These are phyloP conservation scores for Psittacula echo DNA, from an alignment of 2,797 vertebrate species.

Conservation along the genomic window DNA sequence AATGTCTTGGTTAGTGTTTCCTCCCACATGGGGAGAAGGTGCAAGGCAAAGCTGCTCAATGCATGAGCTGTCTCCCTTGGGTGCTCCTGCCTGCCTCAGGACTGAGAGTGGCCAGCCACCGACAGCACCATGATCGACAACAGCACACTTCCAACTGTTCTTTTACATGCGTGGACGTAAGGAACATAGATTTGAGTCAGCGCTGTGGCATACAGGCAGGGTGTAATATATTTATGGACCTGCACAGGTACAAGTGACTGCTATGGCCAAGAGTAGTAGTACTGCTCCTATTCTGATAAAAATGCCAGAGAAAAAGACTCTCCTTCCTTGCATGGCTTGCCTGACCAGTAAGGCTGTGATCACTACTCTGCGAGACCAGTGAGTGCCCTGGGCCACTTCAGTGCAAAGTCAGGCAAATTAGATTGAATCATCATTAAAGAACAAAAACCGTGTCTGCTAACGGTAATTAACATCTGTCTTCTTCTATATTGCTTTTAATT, in stretches of 20 bases:
- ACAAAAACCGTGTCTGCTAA: background rate
- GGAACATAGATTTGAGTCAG: background rate
- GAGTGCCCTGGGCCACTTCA: background rate
- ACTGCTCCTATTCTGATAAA: background rate
- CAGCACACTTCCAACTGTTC: background rate
- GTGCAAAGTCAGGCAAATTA: background rate
- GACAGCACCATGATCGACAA: background rate
- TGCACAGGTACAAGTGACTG: background rate
- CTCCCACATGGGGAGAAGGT: background rate
- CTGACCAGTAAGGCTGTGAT: background rate
- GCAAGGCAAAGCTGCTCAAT: background rate
- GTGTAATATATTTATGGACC: background rate
- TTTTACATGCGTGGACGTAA: rapidly evolving
- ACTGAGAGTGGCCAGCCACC: background rate
- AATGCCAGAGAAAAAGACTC: background rate
- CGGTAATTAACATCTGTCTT: background rate
- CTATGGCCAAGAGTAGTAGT: background rate
- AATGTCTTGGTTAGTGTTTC: background rate
- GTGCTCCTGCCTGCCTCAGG: background rate
- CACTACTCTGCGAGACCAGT: background rate
- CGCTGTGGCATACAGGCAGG: background rate
- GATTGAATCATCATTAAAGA: background rate
- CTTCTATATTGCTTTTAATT: constrained; percentile 39
- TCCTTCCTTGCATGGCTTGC: background rate
- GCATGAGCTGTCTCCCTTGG: background rate